These are phyloP conservation scores for Cataglyphis altisquamis DNA, from an alignment of 2,888 invertebrate species.

Conservation along the genomic window DNA sequence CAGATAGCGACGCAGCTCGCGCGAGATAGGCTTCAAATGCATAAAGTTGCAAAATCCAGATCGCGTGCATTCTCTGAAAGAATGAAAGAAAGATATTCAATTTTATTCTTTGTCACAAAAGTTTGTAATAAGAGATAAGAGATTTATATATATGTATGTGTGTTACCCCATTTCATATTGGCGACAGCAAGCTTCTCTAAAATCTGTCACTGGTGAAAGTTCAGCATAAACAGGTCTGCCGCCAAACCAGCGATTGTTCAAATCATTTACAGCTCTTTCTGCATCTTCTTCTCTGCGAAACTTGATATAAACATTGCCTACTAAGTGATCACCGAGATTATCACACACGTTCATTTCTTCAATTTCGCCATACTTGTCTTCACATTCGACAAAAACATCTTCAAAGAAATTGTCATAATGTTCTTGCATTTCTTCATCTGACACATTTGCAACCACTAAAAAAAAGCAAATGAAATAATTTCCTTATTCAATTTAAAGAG, in stretches of 20 bases:
- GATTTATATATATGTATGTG: slow-evolving; percentile 65
- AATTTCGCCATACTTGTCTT: slow-evolving; percentile 99
- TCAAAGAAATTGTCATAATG: slow-evolving; percentile 99
- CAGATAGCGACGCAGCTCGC: slow-evolving; percentile 95
- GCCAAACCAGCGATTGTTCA: slow-evolving; percentile 99
- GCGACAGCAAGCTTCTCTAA: slow-evolving; percentile 99
- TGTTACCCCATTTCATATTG: slow-evolving; percentile 98
- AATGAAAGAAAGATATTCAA: background rate
- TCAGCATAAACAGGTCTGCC: slow-evolving; percentile 99
- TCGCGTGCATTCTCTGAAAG: slow-evolving; percentile 95
- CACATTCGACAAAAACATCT: slow-evolving; percentile 99
- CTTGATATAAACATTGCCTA: slow-evolving; percentile 99
- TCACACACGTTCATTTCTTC: slow-evolving; percentile 99
- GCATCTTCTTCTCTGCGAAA: slow-evolving; percentile 99
- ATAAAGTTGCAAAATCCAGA: slow-evolving; percentile 99
- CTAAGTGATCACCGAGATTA: slow-evolving; percentile 99
- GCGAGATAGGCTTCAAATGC: slow-evolving; percentile 99
- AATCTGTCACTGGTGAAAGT: slow-evolving; percentile 99
- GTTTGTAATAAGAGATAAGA: background rate
- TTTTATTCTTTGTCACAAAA: background rate
- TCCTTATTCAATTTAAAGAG: background rate
- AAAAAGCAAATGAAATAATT: slow-evolving; percentile 65
- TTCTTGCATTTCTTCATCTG: slow-evolving; percentile 99
- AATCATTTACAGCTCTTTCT: slow-evolving; percentile 97
- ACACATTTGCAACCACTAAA: slow-evolving; percentile 96